Evolutionary conservation across 2,113 vertebrate species (phyloP), one percentile per base, ranked within the genome.

Genomic region (Leucopsar rothschildi): DNA sequence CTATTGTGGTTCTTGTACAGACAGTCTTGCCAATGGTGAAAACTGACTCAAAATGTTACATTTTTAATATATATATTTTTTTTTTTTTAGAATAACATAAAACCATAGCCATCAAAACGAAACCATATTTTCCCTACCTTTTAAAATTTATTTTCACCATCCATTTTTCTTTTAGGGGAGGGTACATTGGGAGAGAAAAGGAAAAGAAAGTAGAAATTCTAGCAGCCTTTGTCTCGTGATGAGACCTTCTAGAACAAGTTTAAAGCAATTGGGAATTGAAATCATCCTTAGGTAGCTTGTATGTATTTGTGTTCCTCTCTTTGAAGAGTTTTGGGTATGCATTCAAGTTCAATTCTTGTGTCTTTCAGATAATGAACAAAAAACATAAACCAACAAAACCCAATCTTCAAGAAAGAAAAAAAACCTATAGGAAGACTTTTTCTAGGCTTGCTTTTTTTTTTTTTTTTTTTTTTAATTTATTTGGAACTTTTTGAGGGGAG

Each of bases 171-270:
- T 87, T 40, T 40, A 35, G 8, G 9, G 18, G 14, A 88, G 49
- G 15, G 35, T 45, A 24, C 7, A 21, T 69, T 40, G 27, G 14
- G 45, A 70, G 24, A 60, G 33, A 78, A 82, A n/a, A 55, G 45
- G 65, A 42, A 70, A 63, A 55, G 21, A 24, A 72, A 69, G 14
- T 20, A 82, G 50, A 73, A 81, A 49, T 70, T 29, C 2, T 8
- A 84, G 60, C 28, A 78, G 14, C 6, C 14, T 39, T 9, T 35
- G 12, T 42, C 55, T 82, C 0, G 0, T 65, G 45, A 23, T 55
- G 1, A 5, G 53, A n/a, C 23, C 4, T 59, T 60, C 25, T 75
- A 69, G 37, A 59, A 37, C 12, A 66, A 57, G 25, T 42, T 89
- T 77, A 84, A 84, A 85, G 35, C 12, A 59, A 4, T 25, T 2